These are phyloP conservation scores for Melanogrammus aeglefinus DNA, from an alignment of 2,797 vertebrate genomes.

Conservation along the genomic window DNA sequence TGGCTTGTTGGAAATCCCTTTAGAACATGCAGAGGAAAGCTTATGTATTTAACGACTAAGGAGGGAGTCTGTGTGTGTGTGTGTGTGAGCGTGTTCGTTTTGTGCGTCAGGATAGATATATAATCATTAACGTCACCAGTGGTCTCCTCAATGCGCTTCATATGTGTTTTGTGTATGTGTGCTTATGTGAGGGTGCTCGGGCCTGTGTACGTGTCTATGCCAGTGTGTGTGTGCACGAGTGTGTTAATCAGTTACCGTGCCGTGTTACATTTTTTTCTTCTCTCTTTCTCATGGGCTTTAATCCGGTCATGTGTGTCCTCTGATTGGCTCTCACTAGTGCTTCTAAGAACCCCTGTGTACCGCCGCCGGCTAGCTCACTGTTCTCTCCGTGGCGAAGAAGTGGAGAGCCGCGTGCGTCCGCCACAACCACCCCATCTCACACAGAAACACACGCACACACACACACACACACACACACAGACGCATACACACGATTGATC, in stretches of 20 bases:
- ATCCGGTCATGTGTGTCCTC: conserved; percentile 30
- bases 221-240: conserved; percentile 3
- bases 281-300: conserved; percentile 31
- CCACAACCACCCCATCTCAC: background rate
- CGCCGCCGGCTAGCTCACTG: conserved; percentile 7
- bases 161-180: background rate
- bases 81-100: background rate
- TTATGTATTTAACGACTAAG: too few relatives aligned
- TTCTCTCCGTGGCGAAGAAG: conserved; percentile 22
- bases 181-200: background rate
- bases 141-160: too few relatives aligned
- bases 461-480: background rate
- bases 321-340: background rate
- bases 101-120: too few relatives aligned
- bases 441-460: background rate
- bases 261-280: conserved; percentile 2
- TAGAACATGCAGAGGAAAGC: too few relatives aligned
- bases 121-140: too few relatives aligned
- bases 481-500: background rate
- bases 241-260: background rate
- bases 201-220: background rate
- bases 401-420: conserved; percentile 10
- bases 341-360: conserved; percentile 24
- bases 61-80: background rate
- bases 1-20: too few relatives aligned